These are phyloP conservation scores for Eubasilissa splendida DNA, from an alignment of 2,888 invertebrate species.

Conservation along the genomic window DNA sequence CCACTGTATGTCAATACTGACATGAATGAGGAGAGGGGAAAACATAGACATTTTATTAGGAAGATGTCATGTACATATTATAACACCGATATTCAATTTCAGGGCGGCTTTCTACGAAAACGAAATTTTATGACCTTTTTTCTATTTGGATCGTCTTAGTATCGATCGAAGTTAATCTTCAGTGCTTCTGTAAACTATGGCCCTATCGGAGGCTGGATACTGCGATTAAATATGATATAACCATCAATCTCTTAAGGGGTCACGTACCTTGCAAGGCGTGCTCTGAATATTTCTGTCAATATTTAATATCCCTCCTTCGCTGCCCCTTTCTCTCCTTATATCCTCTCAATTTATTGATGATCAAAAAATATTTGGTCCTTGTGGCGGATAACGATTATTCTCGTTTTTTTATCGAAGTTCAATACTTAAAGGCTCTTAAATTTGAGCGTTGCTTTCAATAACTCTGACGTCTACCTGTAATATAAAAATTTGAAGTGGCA, in stretches of 20 bases:
- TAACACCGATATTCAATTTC: background rate
- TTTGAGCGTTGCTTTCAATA: background rate
- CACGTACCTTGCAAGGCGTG: slow-evolving; percentile 55
- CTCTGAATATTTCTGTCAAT: slow-evolving; percentile 56
- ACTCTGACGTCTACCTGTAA: background rate
- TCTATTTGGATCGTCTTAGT: background rate
- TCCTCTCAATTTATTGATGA: slow-evolving; percentile 51
- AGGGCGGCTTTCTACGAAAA: background rate
- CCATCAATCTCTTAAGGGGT: slow-evolving; percentile 55
- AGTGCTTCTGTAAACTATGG: slow-evolving; percentile 30
- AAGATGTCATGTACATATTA: too few relatives aligned
- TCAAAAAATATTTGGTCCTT: slow-evolving; percentile 50
- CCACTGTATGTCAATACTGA: too few relatives aligned
- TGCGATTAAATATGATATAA: slow-evolving; percentile 57
- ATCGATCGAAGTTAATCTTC: slow-evolving; percentile 30
- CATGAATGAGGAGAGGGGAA: too few relatives aligned
- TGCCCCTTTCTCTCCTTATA: slow-evolving; percentile 27
- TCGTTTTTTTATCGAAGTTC: slow-evolving; percentile 6
- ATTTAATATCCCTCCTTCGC: slow-evolving; percentile 51
- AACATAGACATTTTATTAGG: too few relatives aligned
- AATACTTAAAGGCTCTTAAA: slow-evolving; percentile 2
- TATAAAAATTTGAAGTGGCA: background rate
- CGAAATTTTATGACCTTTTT: background rate
- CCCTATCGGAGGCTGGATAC: slow-evolving; percentile 44
- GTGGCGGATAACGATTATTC: slow-evolving; percentile 25